Base-by-base conservation (phyloP, 2,888 invertebrate species). In the Trissolcus japonicus region DNA sequence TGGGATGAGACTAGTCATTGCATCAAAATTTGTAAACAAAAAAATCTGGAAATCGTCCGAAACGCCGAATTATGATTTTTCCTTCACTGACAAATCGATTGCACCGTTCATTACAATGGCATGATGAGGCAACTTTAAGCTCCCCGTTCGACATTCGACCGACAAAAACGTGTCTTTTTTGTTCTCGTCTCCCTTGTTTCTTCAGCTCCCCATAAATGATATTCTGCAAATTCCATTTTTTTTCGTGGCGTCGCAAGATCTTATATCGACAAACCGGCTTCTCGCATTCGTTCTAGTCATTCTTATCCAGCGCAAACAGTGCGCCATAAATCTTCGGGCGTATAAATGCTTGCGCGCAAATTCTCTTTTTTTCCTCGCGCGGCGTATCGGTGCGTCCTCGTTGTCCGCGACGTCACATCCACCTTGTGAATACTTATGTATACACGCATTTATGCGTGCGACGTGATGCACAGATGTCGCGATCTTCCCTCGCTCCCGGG, bases 301-400 rank as follows among this genome's bases (percentile, higher is more conserved):
- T 80, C 79, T 80, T 78, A 78, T 80, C 78, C 71, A 19, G 78
- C 62, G 62, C 74, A 78, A 78, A 79, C 76, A 76, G 75, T 72
- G 74, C 78, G 73, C 73, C 73, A 78, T 79, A 79, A 79, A 79
- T 79, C 78, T 78, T 72, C 60, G 46, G 53, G 63, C 66, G 69
- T 71, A 79, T 78, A 78, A 79, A 76, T 79, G 73, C 76, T 76
- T 66, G 65, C 68, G 76, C 68, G 76, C 68, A 76, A 76, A 76
- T 71, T 74, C 59, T 66, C 56, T 57, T 78, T 73, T 75, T 77
- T 72, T 35, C 71, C 68, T 66, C 61, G 50, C 66, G 62, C 61
- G 43, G 71, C 74, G 69, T 65, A 21, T 55, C 16, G 16, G 2
- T 40, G 35, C 35, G 40, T 73, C 68, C 56, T 73, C 19, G 43